Base-by-base conservation (phyloP, 2,113 vertebrate species). In the Scytalopus superciliaris region DNA sequence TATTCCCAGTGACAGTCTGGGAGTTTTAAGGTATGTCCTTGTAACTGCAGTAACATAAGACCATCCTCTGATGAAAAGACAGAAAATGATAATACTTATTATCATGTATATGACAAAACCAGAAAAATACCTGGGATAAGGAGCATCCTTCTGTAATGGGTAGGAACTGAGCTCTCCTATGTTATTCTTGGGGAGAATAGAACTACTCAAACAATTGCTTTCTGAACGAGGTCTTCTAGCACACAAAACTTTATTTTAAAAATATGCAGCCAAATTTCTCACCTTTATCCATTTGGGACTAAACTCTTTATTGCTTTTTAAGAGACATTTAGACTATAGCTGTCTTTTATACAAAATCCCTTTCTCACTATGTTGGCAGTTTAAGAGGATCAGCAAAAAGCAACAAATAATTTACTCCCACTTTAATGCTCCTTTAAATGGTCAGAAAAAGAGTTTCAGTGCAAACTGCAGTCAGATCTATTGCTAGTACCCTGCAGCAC, bases 371-470 rank as follows among this genome's bases (percentile, higher is more conserved):
- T 27, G 35, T 16, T 81, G 53, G 57, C 66, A 35, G 64, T 67
- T 93, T 92, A 92, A 90, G 55, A 79, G 42, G 47, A 84, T 81
- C 60, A 67, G 80, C 64, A 87, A 93, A 92, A 87, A 68, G 17
- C 59, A 91, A 87, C 63, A 95, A 95, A 88, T 80, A 90, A 90
- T 90, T 94, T 95, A 63, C 67, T 94, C 44, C 33, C 47, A 78
- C 42, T 86, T 84, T 88, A 95, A 90, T 80, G 42, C 35, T 83
- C 39, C 56, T 86, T 95, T 84, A 95, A 91, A 93, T 67, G 85
- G 50, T 47, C 90, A 87, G 91, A 90, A 88, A 42, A 89, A 84
- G 70, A 22, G 55, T 69, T 88, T 44, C 79, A 68, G 39, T 74
- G 60, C 47, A 95, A 96, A 70, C 52, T 47, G 10, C 24, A 90